Evolutionary conservation across 2,113 vertebrate genomes (phyloP).

Genomic region (Pelecanus crispus): DNA sequence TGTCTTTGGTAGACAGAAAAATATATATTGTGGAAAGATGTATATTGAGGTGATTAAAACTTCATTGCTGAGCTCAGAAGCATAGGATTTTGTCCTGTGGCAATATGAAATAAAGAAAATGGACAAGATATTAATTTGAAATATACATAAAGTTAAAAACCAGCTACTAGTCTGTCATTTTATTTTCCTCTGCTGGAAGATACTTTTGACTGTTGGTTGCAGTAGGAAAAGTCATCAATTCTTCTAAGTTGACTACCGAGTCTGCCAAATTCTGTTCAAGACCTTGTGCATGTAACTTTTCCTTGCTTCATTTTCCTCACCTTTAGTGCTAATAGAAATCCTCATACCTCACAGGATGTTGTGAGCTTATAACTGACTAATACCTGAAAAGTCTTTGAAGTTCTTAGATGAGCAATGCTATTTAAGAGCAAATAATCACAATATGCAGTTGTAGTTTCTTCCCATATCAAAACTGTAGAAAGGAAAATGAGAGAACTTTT

Average conservation of each 20-base stretch:
- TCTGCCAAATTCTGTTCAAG: not conserved
- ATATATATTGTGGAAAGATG: slow-evolving; percentile 68
- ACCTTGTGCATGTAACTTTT: not conserved
- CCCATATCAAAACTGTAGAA: slow-evolving; percentile 19
- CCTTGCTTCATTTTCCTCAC: not conserved
- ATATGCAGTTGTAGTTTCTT: not conserved
- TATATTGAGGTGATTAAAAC: slow-evolving; percentile 71
- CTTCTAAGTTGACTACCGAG: not conserved
- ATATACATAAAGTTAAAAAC: slow-evolving; percentile 26
- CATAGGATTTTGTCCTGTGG: slow-evolving; percentile 29
- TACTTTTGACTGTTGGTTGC: not conserved
- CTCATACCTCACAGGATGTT: not conserved
- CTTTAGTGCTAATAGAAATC: not conserved
- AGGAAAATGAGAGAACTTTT: not conserved
- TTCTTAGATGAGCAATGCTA: not conserved
- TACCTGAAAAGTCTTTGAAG: not conserved
- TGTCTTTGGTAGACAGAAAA: slow-evolving; percentile 78
- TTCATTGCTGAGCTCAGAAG: slow-evolving; percentile 62
- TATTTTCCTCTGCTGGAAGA: slow-evolving; percentile 59
- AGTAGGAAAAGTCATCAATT: not conserved
- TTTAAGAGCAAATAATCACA: not conserved
- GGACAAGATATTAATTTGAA: not conserved
- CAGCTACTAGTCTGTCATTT: slow-evolving; percentile 32
- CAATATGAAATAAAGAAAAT: slow-evolving; percentile 22
- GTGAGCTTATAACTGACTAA: not conserved